Conservation (phyloP, 2,797 vertebrate species). For the Peromyscus eremicus region DNA sequence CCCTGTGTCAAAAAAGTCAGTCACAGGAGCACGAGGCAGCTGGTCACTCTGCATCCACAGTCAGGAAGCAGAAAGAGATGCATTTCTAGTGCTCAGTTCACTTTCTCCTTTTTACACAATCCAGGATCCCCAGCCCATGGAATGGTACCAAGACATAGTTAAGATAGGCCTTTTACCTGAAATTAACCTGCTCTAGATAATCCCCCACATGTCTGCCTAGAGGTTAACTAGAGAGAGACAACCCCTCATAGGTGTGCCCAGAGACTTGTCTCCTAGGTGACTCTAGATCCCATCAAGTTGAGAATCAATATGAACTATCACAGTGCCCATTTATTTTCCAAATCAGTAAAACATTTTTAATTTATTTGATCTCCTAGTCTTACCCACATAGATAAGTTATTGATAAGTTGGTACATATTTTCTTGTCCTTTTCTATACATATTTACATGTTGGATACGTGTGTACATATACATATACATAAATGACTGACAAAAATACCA, state of each 20-base stretch:
- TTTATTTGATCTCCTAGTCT: background rate
- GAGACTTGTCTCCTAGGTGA: background rate
- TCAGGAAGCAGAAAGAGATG: background rate
- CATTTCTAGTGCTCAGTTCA: background rate
- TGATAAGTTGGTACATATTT: background rate
- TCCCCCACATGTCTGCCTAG: background rate
- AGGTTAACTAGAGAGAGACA: background rate
- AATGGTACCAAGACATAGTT: background rate
- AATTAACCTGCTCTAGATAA: background rate
- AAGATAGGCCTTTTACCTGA: background rate
- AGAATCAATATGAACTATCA: background rate
- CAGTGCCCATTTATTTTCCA: background rate
- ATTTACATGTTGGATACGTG: background rate
- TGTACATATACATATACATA: background rate
- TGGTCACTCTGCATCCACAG: background rate
- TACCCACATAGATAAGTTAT: background rate
- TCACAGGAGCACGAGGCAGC: background rate
- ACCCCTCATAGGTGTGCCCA: background rate
- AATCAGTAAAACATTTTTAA: slow-evolving; percentile 6
- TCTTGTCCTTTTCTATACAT: slow-evolving; percentile 24
- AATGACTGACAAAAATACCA: background rate
- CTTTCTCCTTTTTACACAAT: background rate
- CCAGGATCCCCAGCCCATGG: no score
- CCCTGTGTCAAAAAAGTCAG: background rate
- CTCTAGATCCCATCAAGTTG: background rate